Evolutionary conservation across 2,888 invertebrate genomes (phyloP).

Genomic region (Psococerastis gibbosa): DNA sequence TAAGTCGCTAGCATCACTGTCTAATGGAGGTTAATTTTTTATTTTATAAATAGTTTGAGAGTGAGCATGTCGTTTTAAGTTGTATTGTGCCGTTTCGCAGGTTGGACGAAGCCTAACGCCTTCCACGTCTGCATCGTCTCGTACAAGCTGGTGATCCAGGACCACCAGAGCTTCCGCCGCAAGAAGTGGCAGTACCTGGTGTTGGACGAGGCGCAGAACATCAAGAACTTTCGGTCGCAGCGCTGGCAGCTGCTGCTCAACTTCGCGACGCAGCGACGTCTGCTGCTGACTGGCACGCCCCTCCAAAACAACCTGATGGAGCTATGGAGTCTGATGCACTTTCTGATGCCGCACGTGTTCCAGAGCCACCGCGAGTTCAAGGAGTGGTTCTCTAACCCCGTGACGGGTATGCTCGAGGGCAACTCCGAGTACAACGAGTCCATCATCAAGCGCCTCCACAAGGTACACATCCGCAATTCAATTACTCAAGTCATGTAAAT

Average conservation of each 20-base stretch:
- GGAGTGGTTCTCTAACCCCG: conserved; percentile 97
- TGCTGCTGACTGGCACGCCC: conserved; percentile 86
- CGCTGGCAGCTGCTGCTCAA: conserved; percentile 93
- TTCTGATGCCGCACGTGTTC: conserved; percentile 93
- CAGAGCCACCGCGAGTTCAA: conserved; percentile 91
- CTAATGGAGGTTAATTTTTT: too few relatives aligned
- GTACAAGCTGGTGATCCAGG: conserved; percentile 94
- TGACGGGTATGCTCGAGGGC: conserved; percentile 90
- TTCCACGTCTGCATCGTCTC: conserved; percentile 98
- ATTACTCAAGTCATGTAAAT: conserved; percentile 10
- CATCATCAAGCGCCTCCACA: conserved; percentile 73
- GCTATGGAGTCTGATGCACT: conserved; percentile 95
- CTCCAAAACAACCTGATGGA: conserved; percentile 93
- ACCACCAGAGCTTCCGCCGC: conserved; percentile 90
- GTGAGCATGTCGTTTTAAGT: too few relatives aligned
- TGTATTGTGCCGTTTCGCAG: too few relatives aligned
- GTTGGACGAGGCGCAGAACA: conserved; percentile 96
- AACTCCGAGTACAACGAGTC: conserved; percentile 79
- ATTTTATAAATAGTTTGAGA: too few relatives aligned
- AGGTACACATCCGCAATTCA: conserved; percentile 37
- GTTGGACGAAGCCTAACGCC: conserved; percentile 97
- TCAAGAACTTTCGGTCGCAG: conserved; percentile 98
- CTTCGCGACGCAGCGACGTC: conserved; percentile 79
- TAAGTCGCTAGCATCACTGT: too few relatives aligned
- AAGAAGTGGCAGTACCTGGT: conserved; percentile 98